Base-by-base conservation (phyloP, 2,888 invertebrate genomes). In the Macrosiphum euphorbiae region DNA sequence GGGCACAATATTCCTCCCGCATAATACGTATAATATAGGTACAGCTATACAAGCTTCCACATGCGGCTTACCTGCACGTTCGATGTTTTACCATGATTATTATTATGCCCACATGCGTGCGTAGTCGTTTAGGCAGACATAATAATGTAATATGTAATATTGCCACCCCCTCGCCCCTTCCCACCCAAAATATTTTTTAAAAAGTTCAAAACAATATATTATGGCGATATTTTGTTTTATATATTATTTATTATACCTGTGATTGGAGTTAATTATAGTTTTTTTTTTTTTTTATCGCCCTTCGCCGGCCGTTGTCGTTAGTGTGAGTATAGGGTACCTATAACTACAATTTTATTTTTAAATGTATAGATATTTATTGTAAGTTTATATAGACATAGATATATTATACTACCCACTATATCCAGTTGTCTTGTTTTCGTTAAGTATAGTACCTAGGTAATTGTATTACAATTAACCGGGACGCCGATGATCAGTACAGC, bases 111-210 rank as follows among this genome's bases (percentile, higher is more conserved):
- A 3, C n/a, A 20, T n/a, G 13, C 67, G 67, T n/a, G 13, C 67
- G 67, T 16, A 67, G n/a, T n/a, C 67, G n/a, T 47, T n/a, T 67
- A 35, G n/a, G 67, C n/a, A 67, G 67, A 13, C n/a, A 67, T 5
- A 16, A 67, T 67, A 67, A n/a, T n/a, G n/a, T 67, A 67, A n/a
- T 67, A 67, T 67, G n/a, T 16, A 4, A 58, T 26, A 24, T 67
- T n/a, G 13, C n/a, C 4, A 24, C 13, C 16, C 3, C n/a, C n/a
- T 5, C 5, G 1, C n/a, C n/a, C 13, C 11, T n/a, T n/a, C n/a
- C 13, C 67, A 2, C 16, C 1, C n/a, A 16, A 35, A 35, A 67
- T 16, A 35, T 67, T 35, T 35, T 67, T 67, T n/a, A 2, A 67
- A 67, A n/a, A 67, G 3, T 11, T 11, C 3, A 28, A 61, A n/a